Conservation (phyloP, 2,113 vertebrate species). For the Nycticryphes semicollaris region DNA sequence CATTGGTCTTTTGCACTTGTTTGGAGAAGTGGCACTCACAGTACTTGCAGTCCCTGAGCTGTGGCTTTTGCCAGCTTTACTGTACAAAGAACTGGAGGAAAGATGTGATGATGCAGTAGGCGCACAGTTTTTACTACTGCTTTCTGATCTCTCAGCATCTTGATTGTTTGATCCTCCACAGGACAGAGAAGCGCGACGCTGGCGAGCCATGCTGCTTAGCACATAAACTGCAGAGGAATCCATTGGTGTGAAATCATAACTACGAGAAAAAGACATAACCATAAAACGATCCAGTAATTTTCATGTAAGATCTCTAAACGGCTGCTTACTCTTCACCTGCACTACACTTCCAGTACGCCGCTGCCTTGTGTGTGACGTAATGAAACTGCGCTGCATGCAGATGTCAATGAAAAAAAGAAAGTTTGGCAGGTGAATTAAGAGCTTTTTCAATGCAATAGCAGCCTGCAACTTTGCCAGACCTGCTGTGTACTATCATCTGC, state of each 20-base stretch:
- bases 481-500: background rate
- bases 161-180: slow-evolving; percentile 84
- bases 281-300: background rate
- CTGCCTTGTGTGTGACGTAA: background rate
- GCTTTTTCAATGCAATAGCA: background rate
- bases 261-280: slow-evolving; percentile 35
- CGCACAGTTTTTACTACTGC: slow-evolving; percentile 80
- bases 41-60: slow-evolving; percentile 88
- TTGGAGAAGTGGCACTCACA: slow-evolving; percentile 88
- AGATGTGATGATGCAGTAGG: slow-evolving; percentile 80
- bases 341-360: background rate
- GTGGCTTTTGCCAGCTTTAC: slow-evolving; percentile 87
- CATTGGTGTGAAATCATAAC: slow-evolving; percentile 97
- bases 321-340: background rate
- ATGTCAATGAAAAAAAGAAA: background rate
- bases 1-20: slow-evolving; percentile 99
- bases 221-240: slow-evolving; percentile 99
- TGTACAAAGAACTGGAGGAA: slow-evolving; percentile 76
- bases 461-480: background rate
- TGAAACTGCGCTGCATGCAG: background rate
- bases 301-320: background rate
- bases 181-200: slow-evolving; percentile 91
- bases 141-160: slow-evolving; percentile 86
- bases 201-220: slow-evolving; percentile 97
- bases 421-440: background rate